A percentile compares a stretch with the other conserved stretches of the same genome.
phyloP scores from a whole-genome alignment of 2,888 invertebrate genomes.

The Zygaena filipendulae region DNA sequence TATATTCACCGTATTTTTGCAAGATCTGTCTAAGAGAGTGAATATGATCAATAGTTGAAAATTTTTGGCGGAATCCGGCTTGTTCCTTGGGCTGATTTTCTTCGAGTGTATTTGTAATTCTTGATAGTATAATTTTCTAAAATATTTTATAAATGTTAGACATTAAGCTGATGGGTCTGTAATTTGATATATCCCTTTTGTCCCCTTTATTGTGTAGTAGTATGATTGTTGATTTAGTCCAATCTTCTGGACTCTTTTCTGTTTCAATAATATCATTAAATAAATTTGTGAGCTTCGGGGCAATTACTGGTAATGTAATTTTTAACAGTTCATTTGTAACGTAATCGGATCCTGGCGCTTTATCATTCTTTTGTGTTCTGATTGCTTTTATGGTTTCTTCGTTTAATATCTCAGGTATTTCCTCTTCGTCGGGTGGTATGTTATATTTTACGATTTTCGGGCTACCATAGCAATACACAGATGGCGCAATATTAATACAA shows the following conservation, averaged over 20 bases:
- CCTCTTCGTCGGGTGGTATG: conserved; percentile 6
- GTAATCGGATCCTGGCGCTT: conserved; percentile 19
- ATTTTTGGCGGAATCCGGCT: conserved; percentile 14
- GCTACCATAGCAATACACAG: no score
- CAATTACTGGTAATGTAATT: conserved; percentile 14
- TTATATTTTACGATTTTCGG: no score
- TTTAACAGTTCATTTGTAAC: conserved; percentile 19
- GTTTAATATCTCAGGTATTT: conserved; percentile 14
- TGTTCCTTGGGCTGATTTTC: conserved; percentile 15
- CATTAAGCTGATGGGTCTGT: conserved; percentile 13
- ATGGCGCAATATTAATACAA: no score
- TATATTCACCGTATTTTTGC: conserved; percentile 15
- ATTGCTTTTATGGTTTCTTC: conserved; percentile 19
- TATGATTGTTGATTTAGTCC: conserved; percentile 20
- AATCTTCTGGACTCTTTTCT: conserved; percentile 16
- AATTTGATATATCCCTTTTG: conserved; percentile 15
- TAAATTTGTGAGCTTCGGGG: conserved; percentile 16
- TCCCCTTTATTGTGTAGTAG: conserved; percentile 20
- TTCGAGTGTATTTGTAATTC: conserved; percentile 11
- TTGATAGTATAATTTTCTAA: conserved; percentile 14
- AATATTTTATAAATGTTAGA: conserved; percentile 12
- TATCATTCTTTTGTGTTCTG: conserved; percentile 18
- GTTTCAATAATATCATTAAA: conserved; percentile 17
- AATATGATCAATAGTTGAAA: conserved; percentile 17
- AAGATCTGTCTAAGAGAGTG: conserved; percentile 14